These are phyloP conservation scores for Drosophila mojavensis DNA, from an alignment of 1,140 invertebrate genomes.

Conservation along the genomic window DNA sequence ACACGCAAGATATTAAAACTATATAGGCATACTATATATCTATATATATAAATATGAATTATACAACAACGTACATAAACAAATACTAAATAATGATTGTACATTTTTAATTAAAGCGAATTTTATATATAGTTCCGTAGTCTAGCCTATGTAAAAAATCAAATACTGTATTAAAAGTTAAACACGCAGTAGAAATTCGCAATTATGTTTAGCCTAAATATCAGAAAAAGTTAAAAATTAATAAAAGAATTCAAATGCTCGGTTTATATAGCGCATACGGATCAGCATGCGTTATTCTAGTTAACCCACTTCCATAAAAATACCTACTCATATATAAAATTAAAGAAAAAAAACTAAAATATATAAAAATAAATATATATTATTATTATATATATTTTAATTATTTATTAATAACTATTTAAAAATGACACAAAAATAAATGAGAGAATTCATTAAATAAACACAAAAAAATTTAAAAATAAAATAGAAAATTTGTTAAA, in stretches of 20 bases:
- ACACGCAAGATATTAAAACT: constrained; percentile 62
- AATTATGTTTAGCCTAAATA: constrained; percentile 50
- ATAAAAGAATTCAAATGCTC: constrained; percentile 65
- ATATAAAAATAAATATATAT: constrained; percentile 37
- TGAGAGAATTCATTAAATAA: constrained; percentile 53
- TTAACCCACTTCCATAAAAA: constrained; percentile 53
- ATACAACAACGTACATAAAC: constrained; percentile 4
- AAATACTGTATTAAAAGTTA: constrained; percentile 78
- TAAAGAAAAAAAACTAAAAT: constrained; percentile 33
- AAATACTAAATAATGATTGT: constrained; percentile 42
- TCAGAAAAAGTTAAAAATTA: constrained; percentile 18
- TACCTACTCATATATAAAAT: constrained; percentile 47
- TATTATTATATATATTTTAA: constrained; percentile 55
- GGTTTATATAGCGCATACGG: constrained; percentile 45
- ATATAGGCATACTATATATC: constrained; percentile 22
- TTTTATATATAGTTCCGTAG: constrained; percentile 43
- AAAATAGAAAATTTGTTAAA: constrained; percentile 65
- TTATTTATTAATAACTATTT: constrained; percentile 79
- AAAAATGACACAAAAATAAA: constrained; percentile 45
- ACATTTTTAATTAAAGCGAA: constrained; percentile 52
- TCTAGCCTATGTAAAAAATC: constrained; percentile 65
- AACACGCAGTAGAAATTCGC: constrained; percentile 30
- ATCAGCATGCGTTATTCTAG: constrained; percentile 36
- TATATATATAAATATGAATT: constrained; percentile 17
- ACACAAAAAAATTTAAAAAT: constrained; percentile 45